phyloP scores from a whole-genome alignment of 2,797 vertebrate species.

The Labroides dimidiatus region DNA sequence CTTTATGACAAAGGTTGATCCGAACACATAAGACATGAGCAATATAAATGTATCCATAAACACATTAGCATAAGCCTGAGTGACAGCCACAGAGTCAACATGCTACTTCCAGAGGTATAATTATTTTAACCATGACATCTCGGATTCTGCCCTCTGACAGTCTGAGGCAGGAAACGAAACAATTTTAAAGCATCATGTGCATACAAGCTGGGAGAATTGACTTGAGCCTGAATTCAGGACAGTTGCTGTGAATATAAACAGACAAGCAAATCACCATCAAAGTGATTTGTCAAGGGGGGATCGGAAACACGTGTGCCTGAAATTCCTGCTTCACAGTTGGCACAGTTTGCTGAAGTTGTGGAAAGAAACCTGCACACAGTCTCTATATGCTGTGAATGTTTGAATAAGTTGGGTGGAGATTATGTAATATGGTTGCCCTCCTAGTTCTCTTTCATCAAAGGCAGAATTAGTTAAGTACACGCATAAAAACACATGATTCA shows the following conservation, averaged over 20 bases:
- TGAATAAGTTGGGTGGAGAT: slow-evolving; percentile 32
- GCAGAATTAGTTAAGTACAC: slow-evolving; percentile 42
- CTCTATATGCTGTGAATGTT: slow-evolving; percentile 32
- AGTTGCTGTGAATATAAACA: slow-evolving; percentile 61
- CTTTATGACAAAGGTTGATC: slow-evolving; percentile 56
- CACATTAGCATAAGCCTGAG: slow-evolving; percentile 65
- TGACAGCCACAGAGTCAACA: slow-evolving; percentile 58
- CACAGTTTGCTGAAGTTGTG: slow-evolving; percentile 31
- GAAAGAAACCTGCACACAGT: slow-evolving; percentile 15
- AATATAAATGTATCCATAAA: slow-evolving; percentile 57
- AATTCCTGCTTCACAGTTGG: slow-evolving; percentile 49
- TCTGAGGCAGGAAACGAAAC: slow-evolving; percentile 51
- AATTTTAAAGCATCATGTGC: slow-evolving; percentile 45
- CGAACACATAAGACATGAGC: slow-evolving; percentile 52
- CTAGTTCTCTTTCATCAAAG: slow-evolving; percentile 59
- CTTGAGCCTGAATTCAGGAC: slow-evolving; percentile 55
- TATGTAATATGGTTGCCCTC: slow-evolving; percentile 46
- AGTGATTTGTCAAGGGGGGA: slow-evolving; percentile 58
- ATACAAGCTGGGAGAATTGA: slow-evolving; percentile 44
- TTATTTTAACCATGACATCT: slow-evolving; percentile 69
- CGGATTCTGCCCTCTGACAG: slow-evolving; percentile 51
- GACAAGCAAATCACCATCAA: slow-evolving; percentile 73
- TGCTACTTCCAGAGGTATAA: slow-evolving; percentile 56
- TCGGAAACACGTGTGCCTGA: slow-evolving; percentile 48
- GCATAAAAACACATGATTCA: slow-evolving; percentile 43